Conservation (phyloP, 2,113 vertebrate genomes). For the Megalops atlanticus region DNA sequence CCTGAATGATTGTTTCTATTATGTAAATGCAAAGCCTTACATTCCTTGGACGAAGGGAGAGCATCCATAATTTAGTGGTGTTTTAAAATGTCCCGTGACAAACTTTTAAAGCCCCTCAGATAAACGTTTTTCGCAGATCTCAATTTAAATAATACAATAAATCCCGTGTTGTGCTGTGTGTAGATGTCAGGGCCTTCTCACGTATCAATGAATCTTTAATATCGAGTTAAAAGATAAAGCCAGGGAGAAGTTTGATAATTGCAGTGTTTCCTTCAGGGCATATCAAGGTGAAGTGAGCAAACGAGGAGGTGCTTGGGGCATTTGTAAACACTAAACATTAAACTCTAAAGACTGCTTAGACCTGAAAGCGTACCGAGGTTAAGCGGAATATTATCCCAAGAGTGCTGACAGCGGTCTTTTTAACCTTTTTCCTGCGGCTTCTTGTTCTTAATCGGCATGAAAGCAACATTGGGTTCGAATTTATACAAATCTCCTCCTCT, state of each 20-base stretch:
- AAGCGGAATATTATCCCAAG: neutral
- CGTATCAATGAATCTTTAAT: neutral
- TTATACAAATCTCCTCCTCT: neutral
- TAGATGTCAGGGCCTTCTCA: neutral
- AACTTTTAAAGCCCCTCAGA: slow-evolving; percentile 16
- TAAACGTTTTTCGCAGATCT: slow-evolving; percentile 8
- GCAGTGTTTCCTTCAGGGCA: neutral
- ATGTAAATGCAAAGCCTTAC: slow-evolving; percentile 8
- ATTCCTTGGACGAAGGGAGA: neutral
- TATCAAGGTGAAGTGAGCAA: neutral
- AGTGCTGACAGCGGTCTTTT: neutral
- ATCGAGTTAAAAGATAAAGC: slow-evolving; percentile 1
- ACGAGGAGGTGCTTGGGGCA: neutral
- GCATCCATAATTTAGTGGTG: neutral
- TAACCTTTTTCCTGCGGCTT: neutral
- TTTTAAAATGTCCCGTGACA: neutral
- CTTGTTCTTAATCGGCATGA: neutral
- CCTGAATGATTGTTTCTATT: neutral
- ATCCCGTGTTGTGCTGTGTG: neutral
- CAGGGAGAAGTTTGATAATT: neutral
- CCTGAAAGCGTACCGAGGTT: too few relatives aligned
- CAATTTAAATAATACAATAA: neutral
- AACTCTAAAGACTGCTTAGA: too few relatives aligned
- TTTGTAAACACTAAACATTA: neutral
- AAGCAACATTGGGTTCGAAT: neutral